phyloP scores from a whole-genome alignment of 2,888 invertebrate genomes.

The Nephrotoma appendiculata region DNA sequence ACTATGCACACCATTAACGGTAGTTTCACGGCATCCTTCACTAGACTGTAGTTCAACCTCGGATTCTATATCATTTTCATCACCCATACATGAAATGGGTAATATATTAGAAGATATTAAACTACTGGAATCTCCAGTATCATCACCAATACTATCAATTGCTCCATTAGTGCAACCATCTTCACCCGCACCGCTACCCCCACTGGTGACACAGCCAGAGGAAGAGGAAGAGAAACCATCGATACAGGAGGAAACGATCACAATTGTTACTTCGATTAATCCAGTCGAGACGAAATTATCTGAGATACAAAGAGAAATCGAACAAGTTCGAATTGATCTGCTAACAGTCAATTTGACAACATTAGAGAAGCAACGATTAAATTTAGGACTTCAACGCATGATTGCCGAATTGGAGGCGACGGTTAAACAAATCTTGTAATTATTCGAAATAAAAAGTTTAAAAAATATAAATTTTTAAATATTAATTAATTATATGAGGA shows the following conservation, averaged over 20 bases:
- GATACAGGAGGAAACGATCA: neutral
- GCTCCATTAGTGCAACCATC: neutral
- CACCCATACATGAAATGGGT: neutral
- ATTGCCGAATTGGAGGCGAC: conserved; percentile 30
- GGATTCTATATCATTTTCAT: neutral
- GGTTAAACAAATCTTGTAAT: neutral
- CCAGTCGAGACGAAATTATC: conserved; percentile 10
- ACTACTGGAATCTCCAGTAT: neutral
- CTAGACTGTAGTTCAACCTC: neutral
- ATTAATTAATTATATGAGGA: too few relatives aligned
- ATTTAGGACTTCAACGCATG: conserved; percentile 30
- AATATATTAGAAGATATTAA: neutral
- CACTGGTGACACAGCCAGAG: conserved; percentile 18
- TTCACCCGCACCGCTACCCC: conserved; percentile 16
- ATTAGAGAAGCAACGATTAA: conserved; percentile 27
- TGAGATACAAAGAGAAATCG: conserved; percentile 32
- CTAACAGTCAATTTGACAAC: conserved; percentile 28
- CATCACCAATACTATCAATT: neutral
- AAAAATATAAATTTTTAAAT: neutral
- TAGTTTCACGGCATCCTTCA: conserved; percentile 6
- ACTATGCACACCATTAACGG: neutral
- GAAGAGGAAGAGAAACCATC: neutral
- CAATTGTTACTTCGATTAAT: neutral
- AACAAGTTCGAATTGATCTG: conserved; percentile 28
- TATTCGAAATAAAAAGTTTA: neutral